Evolutionary conservation across 1,140 invertebrate genomes (phyloP).

Genomic region (Neuroterus valhalla): DNA sequence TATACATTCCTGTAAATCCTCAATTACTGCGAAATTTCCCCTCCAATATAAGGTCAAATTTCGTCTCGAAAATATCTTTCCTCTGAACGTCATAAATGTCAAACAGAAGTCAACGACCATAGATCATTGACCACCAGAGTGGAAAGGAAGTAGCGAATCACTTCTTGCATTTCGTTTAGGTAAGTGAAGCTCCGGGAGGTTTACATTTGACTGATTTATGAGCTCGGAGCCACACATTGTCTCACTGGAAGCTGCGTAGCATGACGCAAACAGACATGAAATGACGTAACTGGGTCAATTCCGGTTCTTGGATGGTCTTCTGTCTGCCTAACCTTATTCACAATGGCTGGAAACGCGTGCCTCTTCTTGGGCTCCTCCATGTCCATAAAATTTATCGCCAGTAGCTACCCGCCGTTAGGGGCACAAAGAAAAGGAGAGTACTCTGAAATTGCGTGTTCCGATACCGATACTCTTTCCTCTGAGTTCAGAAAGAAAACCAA

Average conservation of each 20-base stretch:
- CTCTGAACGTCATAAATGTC: background rate
- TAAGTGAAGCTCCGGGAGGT: slow-evolving; percentile 36
- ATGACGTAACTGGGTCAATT: slow-evolving; percentile 68
- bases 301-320: slow-evolving; percentile 52
- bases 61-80: background rate
- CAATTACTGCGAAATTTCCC: too few species aligned
- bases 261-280: slow-evolving; percentile 56
- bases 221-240: slow-evolving; percentile 56
- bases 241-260: slow-evolving; percentile 54
- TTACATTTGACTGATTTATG: slow-evolving; percentile 69
- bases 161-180: slow-evolving; percentile 25
- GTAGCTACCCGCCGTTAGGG: slow-evolving; percentile 56
- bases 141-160: slow-evolving; percentile 19
- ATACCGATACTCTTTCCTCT: slow-evolving; percentile 59
- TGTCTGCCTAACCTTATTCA: slow-evolving; percentile 55
- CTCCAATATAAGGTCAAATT: too few species aligned
- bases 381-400: slow-evolving; percentile 63
- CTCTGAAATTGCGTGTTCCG: slow-evolving; percentile 61
- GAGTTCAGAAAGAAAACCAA: slow-evolving; percentile 45
- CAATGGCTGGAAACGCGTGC: slow-evolving; percentile 35
- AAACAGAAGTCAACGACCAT: slow-evolving; percentile 8
- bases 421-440: slow-evolving; percentile 63
- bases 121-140: slow-evolving; percentile 5
- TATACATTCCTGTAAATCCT: too few species aligned
- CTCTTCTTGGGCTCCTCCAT: slow-evolving; percentile 39